A percentile compares a stretch with the other conserved stretches of the same genome.
phyloP scores from a whole-genome alignment of 2,113 vertebrate species.

The Gnathonemus longibarbis region DNA sequence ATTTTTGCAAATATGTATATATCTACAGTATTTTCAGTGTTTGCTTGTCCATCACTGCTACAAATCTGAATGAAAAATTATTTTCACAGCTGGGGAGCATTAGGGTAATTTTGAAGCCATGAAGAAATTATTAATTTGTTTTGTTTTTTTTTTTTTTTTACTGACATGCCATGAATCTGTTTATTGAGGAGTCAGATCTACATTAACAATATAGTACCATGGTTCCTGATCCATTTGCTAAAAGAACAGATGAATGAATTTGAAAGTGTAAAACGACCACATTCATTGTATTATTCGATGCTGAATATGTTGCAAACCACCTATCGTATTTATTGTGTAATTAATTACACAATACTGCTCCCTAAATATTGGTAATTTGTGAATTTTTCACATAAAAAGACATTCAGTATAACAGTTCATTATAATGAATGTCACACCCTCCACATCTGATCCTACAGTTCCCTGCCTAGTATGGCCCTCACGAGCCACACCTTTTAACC shows the following conservation, averaged over 20 bases:
- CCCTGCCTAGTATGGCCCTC: not conserved
- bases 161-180: not conserved
- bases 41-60: not conserved
- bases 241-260: not conserved
- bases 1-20: not conserved
- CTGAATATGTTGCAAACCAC: not conserved
- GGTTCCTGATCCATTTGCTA: not conserved
- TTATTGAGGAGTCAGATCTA: not conserved
- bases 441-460: too few relatives aligned
- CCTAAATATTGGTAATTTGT: not conserved
- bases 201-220: not conserved
- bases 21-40: not conserved
- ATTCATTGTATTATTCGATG: not conserved
- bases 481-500: not conserved
- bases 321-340: not conserved
- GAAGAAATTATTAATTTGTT: not conserved
- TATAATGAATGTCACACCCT: too few relatives aligned
- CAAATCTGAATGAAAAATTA: not conserved
- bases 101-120: not conserved
- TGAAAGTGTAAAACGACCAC: not conserved
- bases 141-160: not conserved
- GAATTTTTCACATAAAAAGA: not conserved
- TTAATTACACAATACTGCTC: not conserved
- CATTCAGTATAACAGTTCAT: not conserved
- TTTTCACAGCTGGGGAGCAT: not conserved